Evolutionary conservation across 2,797 vertebrate species (phyloP).

Genomic region (Rousettus madagascariensis): DNA sequence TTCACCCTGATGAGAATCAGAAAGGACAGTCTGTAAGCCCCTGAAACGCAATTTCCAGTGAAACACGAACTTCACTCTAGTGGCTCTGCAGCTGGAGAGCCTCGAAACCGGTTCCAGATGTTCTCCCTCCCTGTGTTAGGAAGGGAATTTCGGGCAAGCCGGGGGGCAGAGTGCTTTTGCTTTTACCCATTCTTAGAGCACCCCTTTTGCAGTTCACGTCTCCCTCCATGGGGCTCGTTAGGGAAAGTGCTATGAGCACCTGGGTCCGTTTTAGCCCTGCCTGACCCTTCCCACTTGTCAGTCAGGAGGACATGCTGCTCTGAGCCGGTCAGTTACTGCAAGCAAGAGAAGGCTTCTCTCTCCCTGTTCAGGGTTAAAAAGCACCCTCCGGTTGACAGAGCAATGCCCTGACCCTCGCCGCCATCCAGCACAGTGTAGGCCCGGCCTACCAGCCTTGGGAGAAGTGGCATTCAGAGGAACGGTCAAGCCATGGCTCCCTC

Average conservation of each 20-base stretch:
- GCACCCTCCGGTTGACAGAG: not conserved
- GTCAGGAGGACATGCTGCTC: not conserved
- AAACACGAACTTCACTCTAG: conserved; percentile 59
- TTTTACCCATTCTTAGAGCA: not conserved
- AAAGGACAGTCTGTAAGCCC: conserved; percentile 73
- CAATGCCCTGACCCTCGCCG: not conserved
- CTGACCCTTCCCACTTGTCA: not conserved
- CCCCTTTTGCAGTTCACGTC: not conserved
- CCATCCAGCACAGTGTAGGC: too few relatives aligned
- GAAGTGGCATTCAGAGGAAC: not conserved
- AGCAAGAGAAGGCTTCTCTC: not conserved
- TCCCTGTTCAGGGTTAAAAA: not conserved
- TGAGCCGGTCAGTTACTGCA: not conserved
- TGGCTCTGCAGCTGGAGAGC: conserved; percentile 72
- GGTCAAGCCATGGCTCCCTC: not conserved
- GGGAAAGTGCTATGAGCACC: not conserved
- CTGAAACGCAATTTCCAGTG: conserved; percentile 65
- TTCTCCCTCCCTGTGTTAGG: not conserved
- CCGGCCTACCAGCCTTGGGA: accelerated
- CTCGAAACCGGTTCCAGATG: conserved; percentile 75
- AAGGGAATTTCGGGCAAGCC: not conserved
- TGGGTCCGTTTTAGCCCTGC: not conserved
- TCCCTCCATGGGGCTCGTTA: not conserved
- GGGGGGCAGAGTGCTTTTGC: conserved; percentile 24
- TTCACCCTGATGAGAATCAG: conserved; percentile 73